Conservation (phyloP, 2,113 vertebrate genomes). For the Siniperca chuatsi region DNA sequence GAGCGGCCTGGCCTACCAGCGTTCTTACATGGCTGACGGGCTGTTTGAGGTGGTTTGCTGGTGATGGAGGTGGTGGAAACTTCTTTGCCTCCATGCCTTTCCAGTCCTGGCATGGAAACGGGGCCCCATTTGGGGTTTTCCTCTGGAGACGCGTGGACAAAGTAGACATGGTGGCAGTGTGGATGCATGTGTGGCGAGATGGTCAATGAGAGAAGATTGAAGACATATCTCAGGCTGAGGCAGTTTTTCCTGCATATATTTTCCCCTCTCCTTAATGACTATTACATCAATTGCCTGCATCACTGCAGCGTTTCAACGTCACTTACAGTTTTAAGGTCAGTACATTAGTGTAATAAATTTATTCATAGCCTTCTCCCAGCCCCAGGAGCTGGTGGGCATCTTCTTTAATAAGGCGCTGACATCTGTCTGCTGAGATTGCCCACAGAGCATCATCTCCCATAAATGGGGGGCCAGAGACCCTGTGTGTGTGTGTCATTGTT, state of each 20-base stretch:
- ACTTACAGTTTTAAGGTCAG: constrained; percentile 79
- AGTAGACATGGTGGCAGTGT: constrained; percentile 5
- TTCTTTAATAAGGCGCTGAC: constrained; percentile 78
- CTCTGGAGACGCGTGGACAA: constrained; percentile 8
- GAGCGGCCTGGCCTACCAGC: constrained; percentile 24
- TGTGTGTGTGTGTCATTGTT: constrained; percentile 46
- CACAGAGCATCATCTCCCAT: constrained; percentile 59
- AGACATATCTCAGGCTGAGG: not conserved
- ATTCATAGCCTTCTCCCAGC: constrained; percentile 77
- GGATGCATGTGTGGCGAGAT: constrained; percentile 5
- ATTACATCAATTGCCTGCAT: constrained; percentile 64
- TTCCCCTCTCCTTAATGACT: constrained; percentile 45
- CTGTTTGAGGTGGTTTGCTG: constrained; percentile 69
- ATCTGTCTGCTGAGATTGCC: constrained; percentile 72
- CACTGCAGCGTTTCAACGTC: constrained; percentile 64
- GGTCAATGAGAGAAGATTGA: constrained; percentile 38
- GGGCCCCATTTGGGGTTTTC: constrained; percentile 47
- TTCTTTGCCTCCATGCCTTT: constrained; percentile 26
- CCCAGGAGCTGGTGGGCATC: constrained; percentile 50
- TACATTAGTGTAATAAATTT: constrained; percentile 81
- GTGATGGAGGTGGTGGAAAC: constrained; percentile 65
- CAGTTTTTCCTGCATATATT: constrained; percentile 34
- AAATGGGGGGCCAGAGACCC: constrained; percentile 69
- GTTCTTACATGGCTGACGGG: not conserved
- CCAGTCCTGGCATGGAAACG: constrained; percentile 42